These are phyloP conservation scores for Geodia barretti DNA, from an alignment of 37 sponge, comb jelly and placozoan species.

Conservation along the genomic window DNA sequence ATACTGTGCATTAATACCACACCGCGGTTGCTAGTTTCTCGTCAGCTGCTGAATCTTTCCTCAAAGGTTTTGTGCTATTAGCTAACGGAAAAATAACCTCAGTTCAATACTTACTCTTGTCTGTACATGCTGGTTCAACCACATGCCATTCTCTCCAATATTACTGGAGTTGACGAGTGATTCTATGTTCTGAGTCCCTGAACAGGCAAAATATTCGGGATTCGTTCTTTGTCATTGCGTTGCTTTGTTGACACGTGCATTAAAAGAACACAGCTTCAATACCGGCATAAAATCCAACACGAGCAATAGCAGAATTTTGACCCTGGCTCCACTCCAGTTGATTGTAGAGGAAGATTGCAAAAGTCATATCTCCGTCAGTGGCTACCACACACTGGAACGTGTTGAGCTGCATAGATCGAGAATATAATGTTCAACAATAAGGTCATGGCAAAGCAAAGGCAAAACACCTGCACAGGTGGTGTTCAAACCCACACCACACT, in stretches of 20 bases:
- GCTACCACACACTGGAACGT: background rate
- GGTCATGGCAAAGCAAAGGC: too few species aligned
- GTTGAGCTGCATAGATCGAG: background rate
- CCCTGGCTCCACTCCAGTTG: background rate
- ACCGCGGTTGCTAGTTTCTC: too few species aligned
- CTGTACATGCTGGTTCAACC: background rate
- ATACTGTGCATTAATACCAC: too few species aligned
- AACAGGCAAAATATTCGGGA: background rate
- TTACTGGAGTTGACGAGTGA: background rate
- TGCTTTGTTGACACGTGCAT: too few species aligned
- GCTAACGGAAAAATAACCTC: too few species aligned
- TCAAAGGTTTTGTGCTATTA: too few species aligned
- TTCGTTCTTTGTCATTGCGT: background rate
- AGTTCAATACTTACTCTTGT: background rate
- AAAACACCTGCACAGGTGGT: too few species aligned
- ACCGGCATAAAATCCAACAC: background rate
- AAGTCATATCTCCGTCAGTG: background rate
- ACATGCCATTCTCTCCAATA: background rate
- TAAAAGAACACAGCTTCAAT: too few species aligned
- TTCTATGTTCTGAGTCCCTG: background rate
- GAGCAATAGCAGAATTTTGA: background rate
- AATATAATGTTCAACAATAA: too few species aligned
- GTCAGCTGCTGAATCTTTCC: too few species aligned
- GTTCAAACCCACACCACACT: background rate
- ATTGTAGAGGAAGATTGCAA: background rate